phyloP scores from a whole-genome alignment of 1,140 invertebrate species.

The Chlorops oryzae region DNA sequence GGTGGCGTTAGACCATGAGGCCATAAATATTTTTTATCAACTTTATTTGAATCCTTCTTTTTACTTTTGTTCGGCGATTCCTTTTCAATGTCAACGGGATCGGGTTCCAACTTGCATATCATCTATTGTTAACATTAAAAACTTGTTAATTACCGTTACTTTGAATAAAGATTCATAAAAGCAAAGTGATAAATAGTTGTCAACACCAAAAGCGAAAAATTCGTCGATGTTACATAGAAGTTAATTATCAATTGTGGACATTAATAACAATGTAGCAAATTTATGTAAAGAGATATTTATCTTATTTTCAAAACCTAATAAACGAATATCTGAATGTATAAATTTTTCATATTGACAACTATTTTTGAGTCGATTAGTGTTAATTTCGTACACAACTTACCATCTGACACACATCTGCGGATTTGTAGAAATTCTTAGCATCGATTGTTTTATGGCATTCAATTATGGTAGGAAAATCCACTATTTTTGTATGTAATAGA shows the following conservation, averaged over 20 bases:
- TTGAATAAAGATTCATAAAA: too few species aligned
- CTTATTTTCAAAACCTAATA: too few species aligned
- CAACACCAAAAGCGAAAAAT: too few species aligned
- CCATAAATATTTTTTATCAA: constrained; percentile 90
- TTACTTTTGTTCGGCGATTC: constrained; percentile 78
- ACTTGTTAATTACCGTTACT: not conserved
- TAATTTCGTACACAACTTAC: constrained; percentile 12
- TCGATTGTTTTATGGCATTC: constrained; percentile 95
- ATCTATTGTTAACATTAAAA: constrained; percentile 50
- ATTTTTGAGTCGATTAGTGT: too few species aligned
- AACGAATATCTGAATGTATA: too few species aligned
- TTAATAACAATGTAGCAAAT: too few species aligned
- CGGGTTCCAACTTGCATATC: constrained; percentile 82
- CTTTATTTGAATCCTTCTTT: constrained; percentile 84
- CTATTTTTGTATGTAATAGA: constrained; percentile 78
- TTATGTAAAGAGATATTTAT: too few species aligned
- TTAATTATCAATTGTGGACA: too few species aligned
- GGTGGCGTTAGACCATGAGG: constrained; percentile 92
- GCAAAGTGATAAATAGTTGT: too few species aligned
- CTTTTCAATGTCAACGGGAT: constrained; percentile 69
- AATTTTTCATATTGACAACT: not conserved
- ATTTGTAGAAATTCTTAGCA: constrained; percentile 94
- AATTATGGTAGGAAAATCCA: constrained; percentile 88
- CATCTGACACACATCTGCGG: constrained; percentile 91
- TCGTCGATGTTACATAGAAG: too few species aligned